Evolutionary conservation across 2,113 vertebrate genomes (phyloP).

Genomic region (Sprattus sprattus): DNA sequence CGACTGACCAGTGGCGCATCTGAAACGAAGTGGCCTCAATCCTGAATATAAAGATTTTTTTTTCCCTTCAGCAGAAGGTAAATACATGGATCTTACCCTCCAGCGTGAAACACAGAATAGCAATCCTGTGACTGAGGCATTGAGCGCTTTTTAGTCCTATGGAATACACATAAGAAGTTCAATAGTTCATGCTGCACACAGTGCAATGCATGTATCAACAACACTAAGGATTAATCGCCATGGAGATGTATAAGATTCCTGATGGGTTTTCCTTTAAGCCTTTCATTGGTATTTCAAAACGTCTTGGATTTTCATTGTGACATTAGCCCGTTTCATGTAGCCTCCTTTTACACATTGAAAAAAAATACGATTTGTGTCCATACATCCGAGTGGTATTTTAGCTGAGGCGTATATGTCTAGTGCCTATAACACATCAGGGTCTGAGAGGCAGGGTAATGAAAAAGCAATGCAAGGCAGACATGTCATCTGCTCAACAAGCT

Average conservation of each 20-base stretch:
- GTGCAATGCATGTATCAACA: not conserved
- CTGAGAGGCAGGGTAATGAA: not conserved
- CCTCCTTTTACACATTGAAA: not conserved
- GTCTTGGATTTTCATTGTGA: not conserved
- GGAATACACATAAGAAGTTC: constrained; percentile 8
- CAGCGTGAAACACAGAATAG: not conserved
- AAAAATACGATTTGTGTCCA: not conserved
- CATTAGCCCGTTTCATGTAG: not conserved
- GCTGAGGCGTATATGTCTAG: not conserved
- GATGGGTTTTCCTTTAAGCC: not conserved
- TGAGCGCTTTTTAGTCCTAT: not conserved
- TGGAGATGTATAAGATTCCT: not conserved
- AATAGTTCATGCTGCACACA: constrained; percentile 3
- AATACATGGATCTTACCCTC: not conserved
- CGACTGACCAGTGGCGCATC: not conserved
- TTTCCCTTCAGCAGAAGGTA: not conserved
- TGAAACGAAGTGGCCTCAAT: not conserved
- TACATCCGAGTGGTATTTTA: not conserved
- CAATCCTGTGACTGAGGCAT: not conserved
- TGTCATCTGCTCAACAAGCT: not conserved
- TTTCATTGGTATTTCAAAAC: not conserved
- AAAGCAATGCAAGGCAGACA: not conserved
- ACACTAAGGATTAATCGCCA: not conserved
- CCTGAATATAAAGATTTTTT: not conserved
- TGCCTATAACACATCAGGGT: not conserved